Percentiles rank a stretch among this genome's conserved stretches.
These are phyloP conservation scores for Psylliodes chrysocephalus DNA, from an alignment of 2,888 invertebrate genomes.

Conservation along the genomic window DNA sequence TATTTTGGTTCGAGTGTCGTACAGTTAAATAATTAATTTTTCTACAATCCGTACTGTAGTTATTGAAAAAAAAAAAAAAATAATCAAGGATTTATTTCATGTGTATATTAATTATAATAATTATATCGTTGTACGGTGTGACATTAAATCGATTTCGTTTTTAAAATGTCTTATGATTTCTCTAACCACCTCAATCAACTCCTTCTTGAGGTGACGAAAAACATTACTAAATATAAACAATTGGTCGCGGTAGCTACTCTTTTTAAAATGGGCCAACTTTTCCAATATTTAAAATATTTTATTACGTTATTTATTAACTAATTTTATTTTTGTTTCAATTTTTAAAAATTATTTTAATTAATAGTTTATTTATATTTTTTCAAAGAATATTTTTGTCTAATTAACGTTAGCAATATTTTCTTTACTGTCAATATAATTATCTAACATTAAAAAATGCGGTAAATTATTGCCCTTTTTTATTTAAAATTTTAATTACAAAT, in stretches of 20 bases:
- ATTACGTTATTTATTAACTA: no score
- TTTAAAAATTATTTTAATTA: no score
- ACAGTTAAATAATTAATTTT: conserved; percentile 56
- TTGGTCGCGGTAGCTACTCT: not conserved
- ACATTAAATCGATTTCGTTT: conserved; percentile 51
- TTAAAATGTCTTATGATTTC: conserved; percentile 31
- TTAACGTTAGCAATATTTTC: no score
- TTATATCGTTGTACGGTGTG: conserved; percentile 65
- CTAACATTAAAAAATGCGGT: no score
- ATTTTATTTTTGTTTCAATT: no score
- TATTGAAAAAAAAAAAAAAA: conserved; percentile 30
- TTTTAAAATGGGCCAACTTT: not conserved
- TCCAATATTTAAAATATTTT: no score
- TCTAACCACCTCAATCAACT: conserved; percentile 7
- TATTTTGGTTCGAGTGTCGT: conserved; percentile 59
- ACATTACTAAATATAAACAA: not conserved
- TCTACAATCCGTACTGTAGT: conserved; percentile 53
- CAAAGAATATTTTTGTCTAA: no score
- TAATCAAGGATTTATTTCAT: conserved; percentile 48
- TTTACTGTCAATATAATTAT: no score
- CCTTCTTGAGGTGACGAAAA: conserved; percentile 9
- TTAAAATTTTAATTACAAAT: no score
- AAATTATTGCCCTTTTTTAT: no score
- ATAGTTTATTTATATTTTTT: no score
- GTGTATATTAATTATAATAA: conserved; percentile 64